Base-by-base conservation (phyloP, 2,888 invertebrate species). In the Psylliodes chrysocephalus region DNA sequence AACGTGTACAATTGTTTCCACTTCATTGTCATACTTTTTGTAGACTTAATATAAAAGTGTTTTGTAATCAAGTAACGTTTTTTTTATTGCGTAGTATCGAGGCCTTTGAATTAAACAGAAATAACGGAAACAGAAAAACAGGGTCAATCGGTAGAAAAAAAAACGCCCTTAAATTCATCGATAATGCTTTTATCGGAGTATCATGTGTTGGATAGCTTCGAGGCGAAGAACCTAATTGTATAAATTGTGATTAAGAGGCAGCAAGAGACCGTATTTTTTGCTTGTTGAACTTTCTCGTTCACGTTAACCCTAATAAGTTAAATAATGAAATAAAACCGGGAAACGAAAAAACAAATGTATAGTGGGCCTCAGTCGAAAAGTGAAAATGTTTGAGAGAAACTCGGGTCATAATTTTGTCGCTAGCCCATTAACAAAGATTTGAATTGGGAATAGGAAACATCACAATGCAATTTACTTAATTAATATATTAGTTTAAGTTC, bases 231-330 rank as follows among this genome's bases (percentile, higher is more conserved):
- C 46, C 42, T 44, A 56, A 56, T 46, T 49, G 49, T 49, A 49
- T 49, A 49, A 44, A 49, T 49, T 56, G 56, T 56, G 46, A 56
- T 56, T 46, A 56, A 54, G 46, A 46, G 55, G 46, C 18, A 46
- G 46, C 56, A 44, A 10, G 46, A 19, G 46, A 44, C 33, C 44
- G 18, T 55, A 55, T 55, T 56, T 56, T 56, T 46, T 46, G 44
- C 30, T 46, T 56, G 55, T 55, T 46, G 46, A 46, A 18, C 30
- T 56, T 5, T 56, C 46, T 19, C 46, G 33, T 44, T 33, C 18
- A 44, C 33, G 46, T 33, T 46, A 56, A 46, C 56, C 56, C 46
- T 56, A 56, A 56, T 56, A 56, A 56, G 33, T 25, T 35, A 35
- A 46, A 56, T 56, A 56, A 56, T 56, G 46, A 46, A 56, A 56